Base-by-base conservation (phyloP, 2,797 vertebrate genomes). In the Sebastiscus tertius region DNA sequence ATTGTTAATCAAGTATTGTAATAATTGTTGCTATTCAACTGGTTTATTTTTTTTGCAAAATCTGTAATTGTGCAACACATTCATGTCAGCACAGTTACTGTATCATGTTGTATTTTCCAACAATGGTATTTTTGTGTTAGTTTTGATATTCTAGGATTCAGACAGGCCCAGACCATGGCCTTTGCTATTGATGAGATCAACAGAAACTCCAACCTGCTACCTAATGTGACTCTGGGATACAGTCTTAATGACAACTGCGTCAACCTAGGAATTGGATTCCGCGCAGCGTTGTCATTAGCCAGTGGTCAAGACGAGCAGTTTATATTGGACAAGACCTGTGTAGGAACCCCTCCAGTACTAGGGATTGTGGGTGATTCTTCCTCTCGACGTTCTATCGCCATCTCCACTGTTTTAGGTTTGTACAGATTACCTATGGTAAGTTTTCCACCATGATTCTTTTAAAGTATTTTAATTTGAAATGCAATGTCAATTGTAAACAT, bases 151-250 rank as follows among this genome's bases (percentile, higher is more conserved):
- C 31, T 73, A 78, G 91, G 88, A 3, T 94, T 93, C 69, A 88
- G 89, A 31, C 80, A 87, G 13, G 94, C 84, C 13, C 82, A 87
- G 80, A 87, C 90, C 14, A 95, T 95, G 94, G 90, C 79, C 22
- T 95, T 94, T 83, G 91, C 93, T 29, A 83, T 95, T 46, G 87
- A 95, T 42, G 94, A 95, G 75, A 94, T 95, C 69, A 94, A 77
- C 65, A 77, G 24, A 62, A 69, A 69, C 11, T 1, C 29, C 22
- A 54, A 55, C 22, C 11, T 74, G 46, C 22, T 74, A 1, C 11
- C 72, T 36, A 63, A 55, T 16, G 22, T 74, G 22, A 55, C 72
- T 36, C 46, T 74, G 18, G 72, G 72, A n/a, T 74, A 74, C 22
- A 64, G 24, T 29, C 62, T 75, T 8, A 31, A 65, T 65, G 72